Base-by-base conservation (phyloP, 92 coral and sea anemone genomes). In the Micromussa lordhowensis region DNA sequence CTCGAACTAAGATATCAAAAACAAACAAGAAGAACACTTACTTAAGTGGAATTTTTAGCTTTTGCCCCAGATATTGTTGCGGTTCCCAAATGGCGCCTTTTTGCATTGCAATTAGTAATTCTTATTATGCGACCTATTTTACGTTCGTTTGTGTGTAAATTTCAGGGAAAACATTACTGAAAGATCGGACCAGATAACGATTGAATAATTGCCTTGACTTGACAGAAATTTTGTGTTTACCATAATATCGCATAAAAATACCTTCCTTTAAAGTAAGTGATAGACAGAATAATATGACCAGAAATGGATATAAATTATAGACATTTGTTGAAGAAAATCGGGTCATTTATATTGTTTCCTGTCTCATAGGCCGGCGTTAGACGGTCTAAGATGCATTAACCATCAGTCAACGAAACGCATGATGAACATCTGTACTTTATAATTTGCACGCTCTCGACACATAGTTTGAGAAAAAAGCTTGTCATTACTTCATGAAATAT, bases 21-120 rank as follows among this genome's bases (percentile, higher is more conserved):
- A 78, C 89, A 85, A 85, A 85, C 89, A 78, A 78, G 89, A 84
- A 73, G n/a, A 84, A 51, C 81, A 73, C 80, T 83, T 83, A 53
- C 59, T 35, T 57, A 84, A 84, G 88, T 55, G 88, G 69, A 83
- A 71, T 84, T 84, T 84, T 57, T 84, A 74, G 58, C 81, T 77
- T 32, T 84, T 32, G 79, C 68, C 17, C n/a, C 28, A 73, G 79
- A 72, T 84, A 73, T 84, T 74, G 81, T 35, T 84, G 54, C 28
- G 73, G 36, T 57, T 79, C 69, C 34, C 58, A 28, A 69, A 71
- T 72, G 48, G 80, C 35, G 80, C 70, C 73, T 84, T 84, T 84
- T 84, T 84, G 40, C 80, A 84, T 74, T 36, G 81, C 88, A 74
- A 57, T 84, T 84, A 84, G 80, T n/a, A 84, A 15, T 49, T 38